phyloP scores from a whole-genome alignment of 2,888 invertebrate species.

The Chaitophorus viminalis region DNA sequence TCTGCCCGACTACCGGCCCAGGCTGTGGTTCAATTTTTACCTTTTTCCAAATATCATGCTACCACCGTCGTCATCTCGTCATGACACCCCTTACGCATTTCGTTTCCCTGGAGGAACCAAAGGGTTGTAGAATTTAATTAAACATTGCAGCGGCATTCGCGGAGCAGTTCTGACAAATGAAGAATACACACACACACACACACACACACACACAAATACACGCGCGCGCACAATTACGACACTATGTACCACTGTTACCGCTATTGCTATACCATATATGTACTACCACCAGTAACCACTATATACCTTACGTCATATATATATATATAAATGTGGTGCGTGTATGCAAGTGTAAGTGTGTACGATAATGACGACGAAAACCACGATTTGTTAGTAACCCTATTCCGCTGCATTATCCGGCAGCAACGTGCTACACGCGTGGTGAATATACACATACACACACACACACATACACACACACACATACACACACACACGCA shows the following conservation, averaged over 20 bases:
- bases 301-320: too few species aligned
- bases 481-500: not conserved
- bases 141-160: conserved; percentile 41
- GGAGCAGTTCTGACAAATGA: conserved; percentile 13
- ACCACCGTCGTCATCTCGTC: not conserved
- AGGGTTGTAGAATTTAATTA: conserved; percentile 49
- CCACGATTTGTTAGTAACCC: conserved; percentile 44
- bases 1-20: not conserved
- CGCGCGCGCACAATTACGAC: not conserved
- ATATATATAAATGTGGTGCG: too few species aligned
- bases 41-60: conserved; percentile 38
- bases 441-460: too few species aligned
- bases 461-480: too few species aligned
- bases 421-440: too few species aligned
- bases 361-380: conserved; percentile 19
- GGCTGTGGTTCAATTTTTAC: conserved; percentile 45
- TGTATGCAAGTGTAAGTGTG: not conserved
- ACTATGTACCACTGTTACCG: too few species aligned
- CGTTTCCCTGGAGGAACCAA: too few species aligned
- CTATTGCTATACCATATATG: too few species aligned
- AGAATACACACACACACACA: not conserved
- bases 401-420: not conserved
- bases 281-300: too few species aligned
- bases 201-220: not conserved
- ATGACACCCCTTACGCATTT: not conserved